A percentile compares a stretch with the other conserved stretches of the same genome.
These are phyloP conservation scores for Tupaia chinensis DNA, from an alignment of 2,113 vertebrate genomes.

Conservation along the genomic window DNA sequence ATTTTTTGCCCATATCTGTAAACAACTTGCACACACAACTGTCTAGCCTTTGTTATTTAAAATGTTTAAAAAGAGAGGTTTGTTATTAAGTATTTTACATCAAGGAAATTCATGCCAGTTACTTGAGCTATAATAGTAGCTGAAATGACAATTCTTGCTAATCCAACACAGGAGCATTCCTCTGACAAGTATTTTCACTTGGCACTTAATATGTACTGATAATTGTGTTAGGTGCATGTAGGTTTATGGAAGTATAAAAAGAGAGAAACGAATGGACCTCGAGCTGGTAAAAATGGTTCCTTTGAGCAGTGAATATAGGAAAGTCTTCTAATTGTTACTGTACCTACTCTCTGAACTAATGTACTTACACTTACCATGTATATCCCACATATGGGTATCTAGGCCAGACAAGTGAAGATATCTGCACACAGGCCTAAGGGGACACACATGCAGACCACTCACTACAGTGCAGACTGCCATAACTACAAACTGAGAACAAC, in stretches of 20 bases:
- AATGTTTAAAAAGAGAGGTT: background rate
- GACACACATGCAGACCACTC: background rate
- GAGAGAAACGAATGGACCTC: too few relatives aligned
- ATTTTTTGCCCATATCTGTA: background rate
- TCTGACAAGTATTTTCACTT: background rate
- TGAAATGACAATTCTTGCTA: background rate
- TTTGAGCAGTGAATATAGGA: background rate
- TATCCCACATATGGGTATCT: background rate
- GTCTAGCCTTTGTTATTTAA: background rate
- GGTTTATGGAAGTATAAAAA: background rate
- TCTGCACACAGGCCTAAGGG: background rate
- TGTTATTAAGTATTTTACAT: background rate
- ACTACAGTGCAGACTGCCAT: background rate
- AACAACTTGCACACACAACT: background rate
- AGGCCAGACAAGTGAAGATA: background rate
- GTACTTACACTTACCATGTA: background rate
- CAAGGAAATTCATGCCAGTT: background rate
- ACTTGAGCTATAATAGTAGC: background rate
- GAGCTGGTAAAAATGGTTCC: background rate
- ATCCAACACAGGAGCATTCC: background rate
- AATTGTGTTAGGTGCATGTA: background rate
- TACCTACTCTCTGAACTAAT: background rate
- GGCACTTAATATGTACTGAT: background rate
- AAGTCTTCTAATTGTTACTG: background rate
- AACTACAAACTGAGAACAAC: background rate